Evolutionary conservation across 2,113 vertebrate species (phyloP), one percentile per base, ranked within the genome.

Genomic region (Octodon degus): DNA sequence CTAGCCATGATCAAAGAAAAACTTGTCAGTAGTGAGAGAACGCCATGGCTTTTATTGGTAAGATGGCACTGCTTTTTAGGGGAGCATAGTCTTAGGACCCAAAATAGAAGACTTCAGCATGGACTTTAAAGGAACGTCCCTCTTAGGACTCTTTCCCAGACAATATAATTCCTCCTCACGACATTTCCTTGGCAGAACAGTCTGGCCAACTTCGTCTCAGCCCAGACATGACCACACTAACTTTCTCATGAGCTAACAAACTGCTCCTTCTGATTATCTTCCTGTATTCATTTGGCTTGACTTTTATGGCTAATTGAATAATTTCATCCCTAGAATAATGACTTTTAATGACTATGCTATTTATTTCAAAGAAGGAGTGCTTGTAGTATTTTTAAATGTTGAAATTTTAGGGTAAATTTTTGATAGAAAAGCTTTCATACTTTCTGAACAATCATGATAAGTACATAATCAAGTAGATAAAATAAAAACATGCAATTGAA

Each of bases 171-270:
- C 63, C 92, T 98, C 72, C 86, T 77, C 77, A 83, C 13, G 94
- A 95, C 97, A 97, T 96, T 98, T 97, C 92, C n/a, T 96, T 98
- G 96, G 96, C 96, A 96, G 96, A 72, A 95, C 95, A 97, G 88
- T 77, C 96, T 95, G 96, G 97, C 87, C 85, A 94, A 83, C 72
- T 96, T 81, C 76, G 81, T 95, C 85, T 97, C 83, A 0, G 67
- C 81, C 90, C 81, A 96, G 88, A 96, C 90, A 87, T 92, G 95
- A 97, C 96, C 89, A 80, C 85, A 97, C 43, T 80, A 89, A 90
- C 92, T 97, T 96, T 97, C 92, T 97, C 93, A 90, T 95, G 81
- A 91, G 85, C 77, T 96, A 97, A 96, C 88, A 92, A 96, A n/a
- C 81, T 94, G 82, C 20, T 89, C 65, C 96, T 60, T 92, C 90